These are phyloP conservation scores for Tamias sibiricus DNA, from an alignment of 2,113 vertebrate genomes.

Conservation along the genomic window DNA sequence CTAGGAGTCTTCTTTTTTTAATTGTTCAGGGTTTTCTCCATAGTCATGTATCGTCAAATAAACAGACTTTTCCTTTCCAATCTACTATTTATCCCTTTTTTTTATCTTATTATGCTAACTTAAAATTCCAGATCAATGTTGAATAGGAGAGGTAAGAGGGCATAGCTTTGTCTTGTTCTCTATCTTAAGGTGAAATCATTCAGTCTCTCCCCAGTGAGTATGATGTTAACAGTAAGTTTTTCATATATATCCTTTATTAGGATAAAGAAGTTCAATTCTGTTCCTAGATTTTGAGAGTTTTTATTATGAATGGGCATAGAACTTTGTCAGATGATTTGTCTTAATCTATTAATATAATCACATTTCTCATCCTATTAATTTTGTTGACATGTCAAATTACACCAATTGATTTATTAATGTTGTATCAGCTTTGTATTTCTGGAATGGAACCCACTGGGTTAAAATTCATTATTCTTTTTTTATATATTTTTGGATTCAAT, in stretches of 20 bases:
- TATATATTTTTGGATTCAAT: not conserved
- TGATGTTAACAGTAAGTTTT: not conserved
- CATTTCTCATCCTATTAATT: not conserved
- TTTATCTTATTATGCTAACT: not conserved
- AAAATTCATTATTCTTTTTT: not conserved
- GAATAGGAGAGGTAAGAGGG: not conserved
- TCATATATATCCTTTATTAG: not conserved
- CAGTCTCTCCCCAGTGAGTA: not conserved
- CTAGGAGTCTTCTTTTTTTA: not conserved
- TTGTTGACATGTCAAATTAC: not conserved
- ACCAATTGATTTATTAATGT: not conserved
- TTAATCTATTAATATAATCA: not conserved
- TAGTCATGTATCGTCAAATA: not conserved
- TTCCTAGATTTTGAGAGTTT: constrained; percentile 3
- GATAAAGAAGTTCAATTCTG: not conserved
- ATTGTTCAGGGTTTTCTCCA: not conserved
- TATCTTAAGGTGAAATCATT: not conserved
- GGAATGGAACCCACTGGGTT: not conserved
- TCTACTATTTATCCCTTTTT: not conserved
- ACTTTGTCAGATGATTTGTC: not conserved
- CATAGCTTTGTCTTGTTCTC: not conserved
- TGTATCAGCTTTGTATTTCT: not conserved
- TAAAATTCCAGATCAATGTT: not conserved
- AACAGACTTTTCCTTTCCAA: not conserved
- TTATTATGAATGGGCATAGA: not conserved